Conservation (phyloP, 2,888 invertebrate genomes). For the Caenorhabditis sp. region DNA sequence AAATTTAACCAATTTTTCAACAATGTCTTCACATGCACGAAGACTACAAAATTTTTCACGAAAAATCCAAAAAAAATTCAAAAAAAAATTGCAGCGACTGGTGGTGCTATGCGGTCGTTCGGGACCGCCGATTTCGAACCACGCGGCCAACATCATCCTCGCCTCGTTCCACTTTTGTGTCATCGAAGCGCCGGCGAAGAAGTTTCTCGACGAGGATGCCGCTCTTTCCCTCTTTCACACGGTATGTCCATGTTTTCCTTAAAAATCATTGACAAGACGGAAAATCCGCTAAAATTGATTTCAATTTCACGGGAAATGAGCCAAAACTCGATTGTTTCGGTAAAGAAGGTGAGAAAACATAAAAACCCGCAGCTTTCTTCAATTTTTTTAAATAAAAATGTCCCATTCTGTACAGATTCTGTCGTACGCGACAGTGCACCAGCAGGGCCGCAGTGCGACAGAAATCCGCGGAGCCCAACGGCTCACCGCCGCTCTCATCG, state of each 20-base stretch:
- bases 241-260: slow-evolving; percentile 12
- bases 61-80: not conserved
- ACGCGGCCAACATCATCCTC: slow-evolving; percentile 53
- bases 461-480: slow-evolving; percentile 44
- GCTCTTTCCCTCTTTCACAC: slow-evolving; percentile 33
- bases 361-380: not conserved
- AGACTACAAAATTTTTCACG: not conserved
- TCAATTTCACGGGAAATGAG: too few species aligned
- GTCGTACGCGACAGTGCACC: slow-evolving; percentile 25
- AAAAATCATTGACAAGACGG: too few species aligned
- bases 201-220: slow-evolving; percentile 45
- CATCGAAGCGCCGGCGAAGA: slow-evolving; percentile 33
- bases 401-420: slow-evolving; percentile 18
- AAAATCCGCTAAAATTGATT: too few species aligned
- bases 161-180: slow-evolving; percentile 37
- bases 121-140: slow-evolving; percentile 29
- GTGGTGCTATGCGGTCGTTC: slow-evolving; percentile 53
- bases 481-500: slow-evolving; percentile 32
- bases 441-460: slow-evolving; percentile 16
- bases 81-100: slow-evolving; percentile 50
- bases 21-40: not conserved
- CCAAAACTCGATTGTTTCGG: too few species aligned
- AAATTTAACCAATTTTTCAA: not conserved
- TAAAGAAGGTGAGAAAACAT: too few species aligned
- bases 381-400: not conserved